Conservation (phyloP, 2,113 vertebrate species). For the Hipposideros armiger region DNA sequence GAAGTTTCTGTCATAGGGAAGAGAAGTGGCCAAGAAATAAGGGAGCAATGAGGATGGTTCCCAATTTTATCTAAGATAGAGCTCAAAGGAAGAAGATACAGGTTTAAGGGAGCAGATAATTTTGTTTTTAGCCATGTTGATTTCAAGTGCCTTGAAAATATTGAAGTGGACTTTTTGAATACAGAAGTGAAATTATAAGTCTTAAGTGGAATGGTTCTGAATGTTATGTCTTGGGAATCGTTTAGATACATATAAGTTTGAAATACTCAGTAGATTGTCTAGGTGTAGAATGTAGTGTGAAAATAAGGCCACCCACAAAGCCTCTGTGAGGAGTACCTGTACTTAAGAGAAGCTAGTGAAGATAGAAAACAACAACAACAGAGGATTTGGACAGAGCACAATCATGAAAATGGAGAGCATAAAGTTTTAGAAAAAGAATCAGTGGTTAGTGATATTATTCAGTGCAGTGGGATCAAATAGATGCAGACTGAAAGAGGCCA, state of each 20-base stretch:
- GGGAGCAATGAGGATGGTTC: not conserved
- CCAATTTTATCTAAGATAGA: slow-evolving; percentile 30
- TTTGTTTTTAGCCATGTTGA: not conserved
- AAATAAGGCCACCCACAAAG: not conserved
- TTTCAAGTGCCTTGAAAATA: not conserved
- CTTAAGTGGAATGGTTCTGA: not conserved
- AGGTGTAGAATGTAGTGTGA: not conserved
- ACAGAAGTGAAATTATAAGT: not conserved
- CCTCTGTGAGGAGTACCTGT: not conserved
- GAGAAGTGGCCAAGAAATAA: not conserved
- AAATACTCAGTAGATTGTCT: not conserved
- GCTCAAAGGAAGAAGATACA: not conserved
- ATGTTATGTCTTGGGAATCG: not conserved
- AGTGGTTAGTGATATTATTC: not conserved
- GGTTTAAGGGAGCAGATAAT: not conserved
- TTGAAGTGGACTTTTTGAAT: not conserved
- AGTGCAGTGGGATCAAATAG: not conserved
- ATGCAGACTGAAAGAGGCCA: not conserved
- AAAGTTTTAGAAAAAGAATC: not conserved
- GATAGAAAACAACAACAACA: not conserved
- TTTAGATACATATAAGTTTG: not conserved
- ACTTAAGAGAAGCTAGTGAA: slow-evolving; percentile 22
- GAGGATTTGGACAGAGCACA: not conserved
- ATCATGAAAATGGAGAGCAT: not conserved
- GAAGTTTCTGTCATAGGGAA: not conserved